Evolutionary conservation across 2,888 invertebrate genomes (phyloP), one percentile per base, ranked within the genome.

Genomic region (Andrena fulva): DNA sequence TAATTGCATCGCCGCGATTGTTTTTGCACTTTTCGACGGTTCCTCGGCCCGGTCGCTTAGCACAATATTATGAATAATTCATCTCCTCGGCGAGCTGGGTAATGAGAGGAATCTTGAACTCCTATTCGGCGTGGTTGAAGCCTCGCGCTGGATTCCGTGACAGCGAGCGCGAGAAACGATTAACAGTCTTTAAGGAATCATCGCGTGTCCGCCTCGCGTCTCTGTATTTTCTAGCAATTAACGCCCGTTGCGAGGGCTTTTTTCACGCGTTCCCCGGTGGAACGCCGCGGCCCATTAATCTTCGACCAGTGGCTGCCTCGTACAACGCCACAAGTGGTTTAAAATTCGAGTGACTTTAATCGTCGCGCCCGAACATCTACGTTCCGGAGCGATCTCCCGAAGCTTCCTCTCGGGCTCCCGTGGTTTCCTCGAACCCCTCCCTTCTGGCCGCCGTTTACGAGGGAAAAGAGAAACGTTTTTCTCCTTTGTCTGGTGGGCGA

Each of bases 251-350:
- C 7, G 48, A 12, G 31, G 2, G 10, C 27, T 66, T 69, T 75
- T 33, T 68, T 50, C 8, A 64, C 52, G 50, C 59, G 52, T 64
- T 71, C 64, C 63, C 56, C 29, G 12, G 60, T 63, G 35, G 64
- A 48, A 59, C 50, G 68, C 20, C 52, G 59, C n/a, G 31, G 60
- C 27, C 70, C 77, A 83, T 87, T 83, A 85, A 87, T 87, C 87
- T 85, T 83, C 60, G 31, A 59, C 64, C 50, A 66, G 67, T 67
- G 56, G 68, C 72, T 69, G 52, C 70, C 24, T 31, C 56, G 35
- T 67, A 66, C 29, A 68, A 68, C n/a, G 77, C 83, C 64, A 87
- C 87, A 79, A 87, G 85, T 87, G 87, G 85, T 83, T 81, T 71
- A 64, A 86, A 86, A 86, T 86, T 86, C 86, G 73, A 84, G 79